Percentiles rank a stretch among this genome's conserved stretches.
These are phyloP conservation scores for Drosophila melanica DNA, from an alignment of 1,140 invertebrate species.

Conservation along the genomic window DNA sequence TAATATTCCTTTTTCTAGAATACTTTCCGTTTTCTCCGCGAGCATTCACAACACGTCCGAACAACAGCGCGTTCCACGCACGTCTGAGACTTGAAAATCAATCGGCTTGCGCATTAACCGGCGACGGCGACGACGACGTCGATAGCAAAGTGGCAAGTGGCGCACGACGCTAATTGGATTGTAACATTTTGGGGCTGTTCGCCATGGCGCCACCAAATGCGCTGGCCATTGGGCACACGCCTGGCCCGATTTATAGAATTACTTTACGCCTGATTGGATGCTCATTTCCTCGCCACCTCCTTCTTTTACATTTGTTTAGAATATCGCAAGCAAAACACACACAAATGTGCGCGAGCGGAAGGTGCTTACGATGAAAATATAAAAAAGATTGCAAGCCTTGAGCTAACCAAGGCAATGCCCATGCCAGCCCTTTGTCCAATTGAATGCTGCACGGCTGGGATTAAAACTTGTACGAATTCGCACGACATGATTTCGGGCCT, in stretches of 20 bases:
- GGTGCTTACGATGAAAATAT: conserved; percentile 20
- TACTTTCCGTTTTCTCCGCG: conserved; percentile 9
- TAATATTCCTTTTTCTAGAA: conserved; percentile 27
- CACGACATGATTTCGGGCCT: conserved; percentile 60
- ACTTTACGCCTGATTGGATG: conserved; percentile 52
- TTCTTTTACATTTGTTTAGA: conserved; percentile 62
- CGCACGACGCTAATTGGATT: conserved; percentile 79
- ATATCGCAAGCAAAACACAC: conserved; percentile 63
- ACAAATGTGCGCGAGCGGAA: conserved; percentile 40
- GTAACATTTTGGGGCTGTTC: conserved; percentile 70
- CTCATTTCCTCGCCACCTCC: conserved; percentile 30
- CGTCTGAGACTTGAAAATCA: conserved; percentile 76
- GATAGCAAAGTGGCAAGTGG: conserved; percentile 33
- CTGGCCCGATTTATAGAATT: conserved; percentile 55
- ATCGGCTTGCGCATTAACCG: conserved; percentile 50
- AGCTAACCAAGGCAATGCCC: conserved; percentile 33
- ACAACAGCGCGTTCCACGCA: conserved; percentile 74
- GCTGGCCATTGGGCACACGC: conserved; percentile 50
- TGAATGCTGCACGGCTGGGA: conserved; percentile 31
- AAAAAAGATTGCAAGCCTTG: conserved; percentile 62
- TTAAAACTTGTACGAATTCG: conserved; percentile 77
- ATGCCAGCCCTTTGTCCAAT: conserved; percentile 8
- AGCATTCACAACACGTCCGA: conserved; percentile 68
- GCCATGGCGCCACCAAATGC: conserved; percentile 39
- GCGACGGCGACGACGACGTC: background rate